These are phyloP conservation scores for Hormaphis cornu DNA, from an alignment of 1,140 invertebrate species.

Conservation along the genomic window DNA sequence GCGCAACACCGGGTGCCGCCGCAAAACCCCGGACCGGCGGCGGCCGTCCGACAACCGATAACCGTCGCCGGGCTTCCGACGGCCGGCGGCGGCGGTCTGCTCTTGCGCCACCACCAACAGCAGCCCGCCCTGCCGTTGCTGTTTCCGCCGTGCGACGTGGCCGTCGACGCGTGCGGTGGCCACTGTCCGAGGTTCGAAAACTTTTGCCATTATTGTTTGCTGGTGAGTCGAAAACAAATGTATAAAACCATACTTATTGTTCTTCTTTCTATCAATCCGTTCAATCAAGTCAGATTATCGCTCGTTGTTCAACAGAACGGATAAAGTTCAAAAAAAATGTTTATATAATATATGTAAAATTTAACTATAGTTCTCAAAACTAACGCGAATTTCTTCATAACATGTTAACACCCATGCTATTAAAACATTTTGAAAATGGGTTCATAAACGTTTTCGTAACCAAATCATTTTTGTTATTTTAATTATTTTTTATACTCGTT, in stretches of 20 bases:
- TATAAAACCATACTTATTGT: too few species aligned
- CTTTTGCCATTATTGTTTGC: slow-evolving; percentile 55
- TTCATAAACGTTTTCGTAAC: too few species aligned
- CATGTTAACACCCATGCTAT: too few species aligned
- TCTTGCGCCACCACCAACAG: not conserved
- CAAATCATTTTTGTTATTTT: too few species aligned
- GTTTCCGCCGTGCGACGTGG: slow-evolving; percentile 37
- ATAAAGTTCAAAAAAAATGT: not conserved
- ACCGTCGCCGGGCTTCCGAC: slow-evolving; percentile 45
- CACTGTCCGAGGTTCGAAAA: slow-evolving; percentile 56
- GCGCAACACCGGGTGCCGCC: not conserved
- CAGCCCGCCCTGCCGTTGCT: not conserved
- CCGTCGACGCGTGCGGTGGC: slow-evolving; percentile 52
- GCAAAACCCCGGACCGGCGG: slow-evolving; percentile 39
- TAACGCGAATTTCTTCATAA: too few species aligned
- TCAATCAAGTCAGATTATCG: too few species aligned
- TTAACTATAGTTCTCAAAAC: too few species aligned
- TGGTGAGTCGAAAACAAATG: slow-evolving; percentile 44
- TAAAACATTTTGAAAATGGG: too few species aligned
- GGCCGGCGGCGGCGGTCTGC: not conserved
- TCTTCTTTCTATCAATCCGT: too few species aligned
- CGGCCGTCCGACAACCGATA: slow-evolving; percentile 60
- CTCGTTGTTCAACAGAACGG: too few species aligned
- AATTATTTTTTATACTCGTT: too few species aligned
- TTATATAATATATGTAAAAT: too few species aligned